These are phyloP conservation scores for Prunella himalayana DNA, from an alignment of 2,113 vertebrate species.

Conservation along the genomic window DNA sequence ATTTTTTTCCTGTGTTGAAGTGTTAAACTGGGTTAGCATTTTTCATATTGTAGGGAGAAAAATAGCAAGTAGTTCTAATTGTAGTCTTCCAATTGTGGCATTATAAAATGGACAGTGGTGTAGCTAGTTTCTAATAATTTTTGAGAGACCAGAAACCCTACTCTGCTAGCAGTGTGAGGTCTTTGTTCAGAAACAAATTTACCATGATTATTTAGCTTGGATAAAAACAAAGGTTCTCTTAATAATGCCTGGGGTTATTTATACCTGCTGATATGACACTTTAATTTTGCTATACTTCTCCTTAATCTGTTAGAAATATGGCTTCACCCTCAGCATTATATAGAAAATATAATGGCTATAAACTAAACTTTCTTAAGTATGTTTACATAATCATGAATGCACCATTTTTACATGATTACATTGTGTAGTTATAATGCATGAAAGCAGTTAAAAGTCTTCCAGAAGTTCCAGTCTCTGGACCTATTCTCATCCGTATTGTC, in stretches of 20 bases:
- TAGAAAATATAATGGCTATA: constrained; percentile 19
- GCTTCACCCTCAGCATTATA: background rate
- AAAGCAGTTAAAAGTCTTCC: constrained; percentile 39
- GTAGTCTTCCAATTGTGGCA: background rate
- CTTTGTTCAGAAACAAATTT: background rate
- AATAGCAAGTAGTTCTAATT: background rate
- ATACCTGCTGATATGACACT: background rate
- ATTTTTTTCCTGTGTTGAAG: background rate
- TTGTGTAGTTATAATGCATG: constrained; percentile 6
- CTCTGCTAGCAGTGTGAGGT: background rate
- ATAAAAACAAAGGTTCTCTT: background rate
- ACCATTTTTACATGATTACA: background rate
- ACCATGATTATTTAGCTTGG: background rate
- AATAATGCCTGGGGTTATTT: background rate
- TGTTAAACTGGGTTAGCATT: background rate
- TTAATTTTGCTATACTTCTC: constrained; percentile 9
- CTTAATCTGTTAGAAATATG: constrained; percentile 21
- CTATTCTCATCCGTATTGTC: constrained; percentile 52
- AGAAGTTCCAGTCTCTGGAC: constrained; percentile 30
- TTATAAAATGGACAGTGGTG: background rate
- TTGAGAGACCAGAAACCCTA: background rate
- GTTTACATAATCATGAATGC: background rate
- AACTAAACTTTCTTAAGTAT: constrained; percentile 44
- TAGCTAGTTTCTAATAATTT: background rate
- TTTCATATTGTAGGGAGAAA: background rate